A percentile compares a stretch with the other conserved stretches of the same genome.
These are phyloP conservation scores for Limanda limanda DNA, from an alignment of 2,113 vertebrate genomes.

Conservation along the genomic window DNA sequence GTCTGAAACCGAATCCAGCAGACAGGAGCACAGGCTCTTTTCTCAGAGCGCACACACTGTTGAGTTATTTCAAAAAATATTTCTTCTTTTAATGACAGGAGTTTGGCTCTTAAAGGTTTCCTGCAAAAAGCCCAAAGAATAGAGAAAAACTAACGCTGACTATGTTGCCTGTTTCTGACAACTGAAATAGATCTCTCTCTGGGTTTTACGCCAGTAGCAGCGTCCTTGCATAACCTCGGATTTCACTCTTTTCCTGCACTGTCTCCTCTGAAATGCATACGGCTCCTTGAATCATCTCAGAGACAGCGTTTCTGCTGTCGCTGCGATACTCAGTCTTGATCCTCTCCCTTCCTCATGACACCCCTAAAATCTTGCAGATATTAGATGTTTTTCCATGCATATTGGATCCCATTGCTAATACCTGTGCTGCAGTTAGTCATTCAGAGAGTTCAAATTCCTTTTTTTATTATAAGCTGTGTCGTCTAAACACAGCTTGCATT, in stretches of 20 bases:
- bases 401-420: neutral
- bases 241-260: constrained; percentile 31
- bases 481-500: constrained; percentile 7
- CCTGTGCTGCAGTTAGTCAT: neutral
- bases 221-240: constrained; percentile 43
- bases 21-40: neutral
- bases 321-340: neutral
- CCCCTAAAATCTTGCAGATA: constrained; percentile 7
- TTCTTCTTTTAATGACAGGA: constrained; percentile 27
- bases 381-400: constrained; percentile 3
- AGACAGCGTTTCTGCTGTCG: neutral
- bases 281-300: constrained; percentile 16
- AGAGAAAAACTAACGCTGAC: neutral
- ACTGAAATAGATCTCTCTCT: neutral
- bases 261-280: constrained; percentile 25
- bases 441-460: neutral
- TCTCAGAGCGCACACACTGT: neutral
- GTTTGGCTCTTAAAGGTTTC: neutral
- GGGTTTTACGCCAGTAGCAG: constrained; percentile 5
- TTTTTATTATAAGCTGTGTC: neutral
- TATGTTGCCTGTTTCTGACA: neutral
- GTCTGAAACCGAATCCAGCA: constrained; percentile 1
- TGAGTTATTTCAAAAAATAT: constrained; percentile 7
- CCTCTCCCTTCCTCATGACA: neutral
- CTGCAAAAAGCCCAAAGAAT: neutral